Evolutionary conservation across 2,888 invertebrate species (phyloP).

Genomic region (Xestia c-nigrum): DNA sequence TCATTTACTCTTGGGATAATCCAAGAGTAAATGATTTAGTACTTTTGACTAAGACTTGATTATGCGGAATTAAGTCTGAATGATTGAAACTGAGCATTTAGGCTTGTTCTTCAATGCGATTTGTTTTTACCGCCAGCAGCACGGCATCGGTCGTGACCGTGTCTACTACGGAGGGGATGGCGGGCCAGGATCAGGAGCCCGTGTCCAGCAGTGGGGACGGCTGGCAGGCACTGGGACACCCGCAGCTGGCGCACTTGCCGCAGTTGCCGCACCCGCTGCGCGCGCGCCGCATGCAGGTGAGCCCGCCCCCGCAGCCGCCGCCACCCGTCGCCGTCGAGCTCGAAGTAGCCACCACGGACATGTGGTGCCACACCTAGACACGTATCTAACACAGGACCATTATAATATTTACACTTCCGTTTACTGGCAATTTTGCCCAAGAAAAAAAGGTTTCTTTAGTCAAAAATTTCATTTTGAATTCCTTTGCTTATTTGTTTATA

Average conservation of each 20-base stretch:
- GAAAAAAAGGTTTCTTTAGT: conserved; percentile 48
- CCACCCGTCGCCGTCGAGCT: conserved; percentile 86
- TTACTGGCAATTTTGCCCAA: conserved; percentile 26
- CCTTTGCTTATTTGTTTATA: conserved; percentile 55
- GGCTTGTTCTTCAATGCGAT: conserved; percentile 6
- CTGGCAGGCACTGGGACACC: conserved; percentile 63
- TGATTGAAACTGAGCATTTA: not conserved
- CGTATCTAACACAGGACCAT: conserved; percentile 5
- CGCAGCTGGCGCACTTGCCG: conserved; percentile 61
- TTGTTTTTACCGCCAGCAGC: conserved; percentile 69
- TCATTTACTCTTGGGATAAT: not conserved
- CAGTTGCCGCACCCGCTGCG: conserved; percentile 70
- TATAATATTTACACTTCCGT: conserved; percentile 8
- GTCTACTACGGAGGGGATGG: conserved; percentile 66
- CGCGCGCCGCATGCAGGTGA: conserved; percentile 76
- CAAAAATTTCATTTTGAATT: conserved; percentile 42
- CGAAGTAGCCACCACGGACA: conserved; percentile 86
- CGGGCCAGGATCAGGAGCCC: conserved; percentile 63
- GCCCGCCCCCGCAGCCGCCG: conserved; percentile 69
- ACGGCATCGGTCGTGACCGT: conserved; percentile 76
- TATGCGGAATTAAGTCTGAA: not conserved
- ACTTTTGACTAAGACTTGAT: not conserved
- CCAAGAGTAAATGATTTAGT: too few relatives aligned
- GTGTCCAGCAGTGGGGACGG: conserved; percentile 67
- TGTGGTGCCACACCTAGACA: conserved; percentile 77